Conservation (phyloP, 2,888 invertebrate species). For the Eristalis pertinax region DNA sequence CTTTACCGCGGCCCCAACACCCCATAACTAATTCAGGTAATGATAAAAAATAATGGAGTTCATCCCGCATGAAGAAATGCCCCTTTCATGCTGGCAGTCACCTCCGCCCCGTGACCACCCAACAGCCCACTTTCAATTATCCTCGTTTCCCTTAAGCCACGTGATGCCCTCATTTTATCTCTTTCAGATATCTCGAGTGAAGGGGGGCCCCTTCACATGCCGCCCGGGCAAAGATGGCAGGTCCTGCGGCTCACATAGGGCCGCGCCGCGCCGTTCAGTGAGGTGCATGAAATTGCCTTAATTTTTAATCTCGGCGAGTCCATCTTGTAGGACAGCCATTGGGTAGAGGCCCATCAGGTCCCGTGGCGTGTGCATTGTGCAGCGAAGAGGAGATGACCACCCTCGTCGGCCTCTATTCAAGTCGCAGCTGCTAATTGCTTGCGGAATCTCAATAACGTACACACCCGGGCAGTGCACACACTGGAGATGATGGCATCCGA, state of each 20-base stretch:
- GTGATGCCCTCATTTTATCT: conserved; percentile 66
- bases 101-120: not conserved
- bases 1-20: conserved; percentile 45
- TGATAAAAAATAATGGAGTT: conserved; percentile 67
- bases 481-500: conserved; percentile 11
- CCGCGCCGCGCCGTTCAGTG: conserved; percentile 29
- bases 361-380: not conserved
- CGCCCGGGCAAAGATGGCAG: not conserved
- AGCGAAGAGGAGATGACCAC: not conserved
- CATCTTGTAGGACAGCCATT: conserved; percentile 25
- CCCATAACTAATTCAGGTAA: conserved; percentile 64
- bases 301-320: conserved; percentile 65
- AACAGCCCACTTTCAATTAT: conserved; percentile 62
- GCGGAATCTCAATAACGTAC: conserved; percentile 63
- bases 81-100: conserved; percentile 12
- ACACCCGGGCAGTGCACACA: conserved; percentile 49
- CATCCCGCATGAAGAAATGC: conserved; percentile 52
- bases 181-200: conserved; percentile 63
- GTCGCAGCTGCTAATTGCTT: conserved; percentile 57
- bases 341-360: not conserved
- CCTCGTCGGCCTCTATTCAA: conserved; percentile 11
- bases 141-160: conserved; percentile 57
- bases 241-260: not conserved
- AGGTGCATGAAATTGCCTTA: conserved; percentile 63
- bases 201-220: not conserved